These are phyloP conservation scores for Climacteris rufus DNA, from an alignment of 2,113 vertebrate species.

Conservation along the genomic window DNA sequence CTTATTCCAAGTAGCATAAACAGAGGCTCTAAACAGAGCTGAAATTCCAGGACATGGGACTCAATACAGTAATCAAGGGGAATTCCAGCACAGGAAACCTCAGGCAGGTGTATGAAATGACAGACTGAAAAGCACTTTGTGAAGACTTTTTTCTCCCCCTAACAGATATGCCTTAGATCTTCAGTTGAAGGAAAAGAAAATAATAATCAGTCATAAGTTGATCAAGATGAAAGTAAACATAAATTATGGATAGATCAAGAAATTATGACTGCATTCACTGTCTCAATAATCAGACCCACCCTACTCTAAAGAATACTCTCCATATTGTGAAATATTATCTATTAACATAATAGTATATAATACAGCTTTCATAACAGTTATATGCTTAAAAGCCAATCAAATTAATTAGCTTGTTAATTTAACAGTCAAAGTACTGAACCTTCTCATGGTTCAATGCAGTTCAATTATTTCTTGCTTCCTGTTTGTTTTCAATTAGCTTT, in stretches of 20 bases:
- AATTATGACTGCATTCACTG: neutral
- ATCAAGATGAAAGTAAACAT: neutral
- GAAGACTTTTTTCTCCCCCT: neutral
- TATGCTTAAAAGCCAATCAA: neutral
- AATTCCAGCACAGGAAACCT: neutral
- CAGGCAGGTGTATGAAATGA: neutral
- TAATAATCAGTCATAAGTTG: neutral
- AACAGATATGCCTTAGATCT: neutral
- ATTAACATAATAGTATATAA: neutral
- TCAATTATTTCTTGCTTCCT: conserved; percentile 3
- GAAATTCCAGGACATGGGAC: neutral
- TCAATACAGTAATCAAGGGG: neutral
- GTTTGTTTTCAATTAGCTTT: neutral
- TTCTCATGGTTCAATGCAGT: neutral
- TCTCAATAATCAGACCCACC: neutral
- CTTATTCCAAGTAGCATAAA: neutral
- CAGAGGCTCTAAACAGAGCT: neutral
- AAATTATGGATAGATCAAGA: neutral
- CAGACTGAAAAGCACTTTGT: neutral
- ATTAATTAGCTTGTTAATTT: neutral
- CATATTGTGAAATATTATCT: neutral
- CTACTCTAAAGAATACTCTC: neutral
- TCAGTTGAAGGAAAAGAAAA: neutral
- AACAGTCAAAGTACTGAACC: neutral
- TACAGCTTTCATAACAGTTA: neutral